Evolutionary conservation across 64 coral and sea anemone genomes (phyloP).

Genomic region (Pocillopora damicornis): DNA sequence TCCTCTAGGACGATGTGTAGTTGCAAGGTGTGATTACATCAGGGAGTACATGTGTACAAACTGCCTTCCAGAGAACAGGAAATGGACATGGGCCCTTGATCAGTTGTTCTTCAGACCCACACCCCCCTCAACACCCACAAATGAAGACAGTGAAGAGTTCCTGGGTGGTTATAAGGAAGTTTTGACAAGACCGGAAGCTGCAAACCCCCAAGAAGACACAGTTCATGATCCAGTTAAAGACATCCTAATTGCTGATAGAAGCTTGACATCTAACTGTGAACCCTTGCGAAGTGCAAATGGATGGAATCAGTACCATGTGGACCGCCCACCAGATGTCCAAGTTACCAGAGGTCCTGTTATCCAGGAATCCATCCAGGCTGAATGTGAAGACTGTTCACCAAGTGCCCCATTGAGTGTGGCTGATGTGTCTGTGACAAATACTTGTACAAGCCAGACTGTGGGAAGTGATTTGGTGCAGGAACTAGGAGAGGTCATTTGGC

Average conservation of each 20-base stretch:
- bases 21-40: slow-evolving; percentile 20
- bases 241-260: neutral
- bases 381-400: neutral
- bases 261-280: neutral
- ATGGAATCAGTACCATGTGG: slow-evolving; percentile 24
- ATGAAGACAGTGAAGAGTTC: neutral
- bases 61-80: neutral
- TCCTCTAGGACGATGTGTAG: neutral
- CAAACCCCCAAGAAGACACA: neutral
- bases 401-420: neutral
- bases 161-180: no score
- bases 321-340: neutral
- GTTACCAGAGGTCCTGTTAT: neutral
- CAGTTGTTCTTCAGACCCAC: neutral
- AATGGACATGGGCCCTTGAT: neutral
- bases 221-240: neutral
- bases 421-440: neutral
- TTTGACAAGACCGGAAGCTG: neutral
- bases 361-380: no score
- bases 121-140: neutral
- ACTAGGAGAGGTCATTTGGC: neutral
- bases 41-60: neutral
- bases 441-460: neutral
- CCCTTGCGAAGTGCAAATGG: neutral
- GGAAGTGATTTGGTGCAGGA: neutral